Evolutionary conservation across 2,888 invertebrate species (phyloP), one percentile per base, ranked within the genome.

Genomic region (Drosophila ezoana): DNA sequence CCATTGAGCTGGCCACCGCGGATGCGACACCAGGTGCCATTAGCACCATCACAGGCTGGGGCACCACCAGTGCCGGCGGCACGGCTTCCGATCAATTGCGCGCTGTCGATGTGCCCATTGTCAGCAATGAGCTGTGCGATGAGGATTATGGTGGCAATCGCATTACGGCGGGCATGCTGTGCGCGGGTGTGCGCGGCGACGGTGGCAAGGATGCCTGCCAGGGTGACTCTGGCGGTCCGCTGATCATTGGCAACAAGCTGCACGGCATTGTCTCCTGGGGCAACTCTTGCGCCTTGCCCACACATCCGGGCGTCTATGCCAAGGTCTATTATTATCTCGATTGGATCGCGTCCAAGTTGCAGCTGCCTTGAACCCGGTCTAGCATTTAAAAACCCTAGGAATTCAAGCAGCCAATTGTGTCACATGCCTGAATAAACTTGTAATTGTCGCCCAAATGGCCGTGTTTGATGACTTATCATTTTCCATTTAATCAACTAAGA

Each of bases 241-340:
- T 91, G 2, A 35, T 89, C 28, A 76, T 90, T 0, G 40, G 72
- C 5, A 72, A 80, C 14, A 47, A 76, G 40, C 67, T 91, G 8
- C 70, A 80, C 1, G 91, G 91, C 23, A 49, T 91, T 28, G 91
- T 91, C 9, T 91, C 91, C 6, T 91, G 91, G 91, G 91, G 91
- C 37, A 49, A 59, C 18, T 78, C 67, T 0, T 91, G 91, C 52
- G 91, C 90, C n/a, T 48, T 68, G 13, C 69, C 87, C 16, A 40
- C 66, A 0, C 66, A 82, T 54, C 91, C 91, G 0, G 91, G 91
- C 1, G 91, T 91, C 5, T 91, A 91, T 71, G 69, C 91, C 13
- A 89, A 73, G 18, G 80, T 90, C 14, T 53, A 67, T 3, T 33
- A 78, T 53, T 72, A 81, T 1, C 14, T 47, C 20, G 32, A 73